Base-by-base conservation (phyloP, 2,888 invertebrate genomes). In the Archaeoteleia sp. region DNA sequence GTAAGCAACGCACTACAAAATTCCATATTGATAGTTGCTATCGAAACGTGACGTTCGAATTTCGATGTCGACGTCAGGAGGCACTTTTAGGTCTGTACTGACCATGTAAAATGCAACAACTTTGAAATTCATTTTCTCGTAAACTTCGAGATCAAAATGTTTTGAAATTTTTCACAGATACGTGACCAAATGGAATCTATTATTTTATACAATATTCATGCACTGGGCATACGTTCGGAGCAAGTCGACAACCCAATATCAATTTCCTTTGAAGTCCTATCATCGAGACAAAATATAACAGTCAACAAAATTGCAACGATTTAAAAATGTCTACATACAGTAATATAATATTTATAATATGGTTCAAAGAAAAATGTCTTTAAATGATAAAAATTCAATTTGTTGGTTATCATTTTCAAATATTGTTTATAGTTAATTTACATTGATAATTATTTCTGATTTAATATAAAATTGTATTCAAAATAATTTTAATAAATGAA, bases 51-150 rank as follows among this genome's bases (percentile, higher is more conserved):
- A 48, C 55, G 55, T 14, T 48, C 34, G 34, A 48, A 48, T 49
- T 63, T 63, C 49, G 63, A 55, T 42, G 37, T 8, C 12, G 14
- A 46, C 51, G 57, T 57, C 65, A 65, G 57, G 57, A 37, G 27
- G 35, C 14, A 32, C 20, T 13, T 42, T 34, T 15, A 9, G 29
- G 32, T 40, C 42, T 20, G 30, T 43, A 34, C 12, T 42, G n/a
- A 42, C 53, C 65, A 66, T 66, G 65, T 14, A 53, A 66, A 58
- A 66, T 58, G 53, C 65, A 66, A 14, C 45, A 53, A 51, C 46
- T 53, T 48, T 46, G 58, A 66, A 58, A 66, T 58, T 53, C 58
- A 66, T 66, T 46, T 13, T 7, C 46, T 46, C 45, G 14, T 57
- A 57, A 40, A 51, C 55, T 65, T 65, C 8, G 46, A 23, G 35